Base-by-base conservation (phyloP, 2,888 invertebrate species). In the Lamproptera curius region DNA sequence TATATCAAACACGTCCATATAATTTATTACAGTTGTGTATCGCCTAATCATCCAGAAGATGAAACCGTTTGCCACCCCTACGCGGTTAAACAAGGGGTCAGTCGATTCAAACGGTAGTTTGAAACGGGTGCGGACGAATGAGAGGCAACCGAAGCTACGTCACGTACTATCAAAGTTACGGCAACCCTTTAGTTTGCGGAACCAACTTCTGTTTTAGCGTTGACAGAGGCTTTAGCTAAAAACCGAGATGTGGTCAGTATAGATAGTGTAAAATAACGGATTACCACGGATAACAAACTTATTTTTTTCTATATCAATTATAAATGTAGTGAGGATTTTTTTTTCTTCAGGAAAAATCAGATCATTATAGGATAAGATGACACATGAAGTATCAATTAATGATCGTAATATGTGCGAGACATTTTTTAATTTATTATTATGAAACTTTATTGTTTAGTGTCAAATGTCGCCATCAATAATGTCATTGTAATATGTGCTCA, bases 101-200 rank as follows among this genome's bases (percentile, higher is more conserved):
- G 42, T 31, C 33, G 47, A 48, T 38, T 48, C 38, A 33, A 37
- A 48, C 37, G 23, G 23, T 1, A n/a, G 11, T 28, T 35, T 36
- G 41, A 42, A 38, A 23, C 15, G 42, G 42, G 16, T 48, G 20
- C 34, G 10, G 20, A 20, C 36, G 28, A 33, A 38, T 16, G 38
- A 26, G 37, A 37, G 33, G 33, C 16, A 14, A 34, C 16, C 38
- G 15, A n/a, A 16, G 34, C 34, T 28, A 11, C 34, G 31, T 16
- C 38, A 26, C 20, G 42, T 48, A 48, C 33, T 34, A 34, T 39
- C 15, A 48, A 42, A 48, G 42, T 48, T 48, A 20, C 8, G 17
- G 37, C 23, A 26, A 48, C 47, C 47, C 38, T 48, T 48, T 48
- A 48, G 47, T 48, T 42, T 42, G 40, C 13, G 16, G 36, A 36